Percentiles rank a stretch among this genome's conserved stretches.
Conservation (phyloP, 1,140 invertebrate genomes). For the Oscheius sp. region DNA sequence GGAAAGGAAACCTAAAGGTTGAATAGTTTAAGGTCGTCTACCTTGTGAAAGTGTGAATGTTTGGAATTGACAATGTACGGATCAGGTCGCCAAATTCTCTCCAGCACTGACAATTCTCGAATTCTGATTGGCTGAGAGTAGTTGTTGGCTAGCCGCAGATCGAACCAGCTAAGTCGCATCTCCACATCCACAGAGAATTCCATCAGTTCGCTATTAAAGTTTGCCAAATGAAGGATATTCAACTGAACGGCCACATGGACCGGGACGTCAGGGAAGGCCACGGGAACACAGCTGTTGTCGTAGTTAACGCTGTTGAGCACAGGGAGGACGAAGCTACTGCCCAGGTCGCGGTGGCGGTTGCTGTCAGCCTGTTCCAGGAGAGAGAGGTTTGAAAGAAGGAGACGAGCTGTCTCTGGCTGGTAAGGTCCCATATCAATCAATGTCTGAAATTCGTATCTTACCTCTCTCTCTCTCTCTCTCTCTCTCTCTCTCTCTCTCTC, state of each 20-base stretch:
- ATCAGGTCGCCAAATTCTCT: conserved; percentile 57
- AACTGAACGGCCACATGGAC: conserved; percentile 52
- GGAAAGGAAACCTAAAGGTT: conserved; percentile 52
- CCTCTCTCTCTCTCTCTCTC: conserved; percentile 7
- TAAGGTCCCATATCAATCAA: not conserved
- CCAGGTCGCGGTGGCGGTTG: conserved; percentile 43
- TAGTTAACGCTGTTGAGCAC: conserved; percentile 53
- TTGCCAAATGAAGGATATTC: conserved; percentile 55
- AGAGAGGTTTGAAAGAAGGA: not conserved
- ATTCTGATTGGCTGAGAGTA: conserved; percentile 56
- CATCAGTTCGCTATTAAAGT: conserved; percentile 58
- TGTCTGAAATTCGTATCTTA: conserved; percentile 3
- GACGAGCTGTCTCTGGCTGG: not conserved
- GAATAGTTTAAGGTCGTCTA: not conserved
- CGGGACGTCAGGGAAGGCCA: conserved; percentile 53
- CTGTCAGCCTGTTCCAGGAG: not conserved
- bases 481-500: no score
- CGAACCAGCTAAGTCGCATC: conserved; percentile 50
- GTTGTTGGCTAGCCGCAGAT: conserved; percentile 53
- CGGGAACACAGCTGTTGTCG: conserved; percentile 55
- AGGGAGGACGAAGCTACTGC: conserved; percentile 56
- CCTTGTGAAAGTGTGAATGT: conserved; percentile 56
- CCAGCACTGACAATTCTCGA: conserved; percentile 52
- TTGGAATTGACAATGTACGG: conserved; percentile 47
- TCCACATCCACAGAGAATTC: conserved; percentile 57